These are phyloP conservation scores for Heterotilapia buettikoferi DNA, from an alignment of 2,113 vertebrate genomes.

Conservation along the genomic window DNA sequence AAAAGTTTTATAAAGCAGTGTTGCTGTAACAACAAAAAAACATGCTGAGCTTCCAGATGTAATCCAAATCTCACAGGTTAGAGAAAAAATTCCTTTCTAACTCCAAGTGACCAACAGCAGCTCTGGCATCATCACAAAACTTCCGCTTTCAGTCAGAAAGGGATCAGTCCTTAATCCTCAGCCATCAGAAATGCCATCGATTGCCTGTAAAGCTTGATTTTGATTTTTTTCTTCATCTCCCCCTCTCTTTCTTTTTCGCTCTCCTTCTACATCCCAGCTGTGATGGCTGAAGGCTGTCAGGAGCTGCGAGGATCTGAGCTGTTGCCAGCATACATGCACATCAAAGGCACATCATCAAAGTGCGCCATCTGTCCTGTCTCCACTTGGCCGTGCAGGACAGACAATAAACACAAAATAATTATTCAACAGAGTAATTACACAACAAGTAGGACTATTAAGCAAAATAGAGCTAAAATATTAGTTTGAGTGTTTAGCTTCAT, in stretches of 20 bases:
- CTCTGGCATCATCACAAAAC: background rate
- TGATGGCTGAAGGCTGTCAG: slow-evolving; percentile 28
- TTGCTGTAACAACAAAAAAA: background rate
- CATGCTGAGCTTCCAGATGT: background rate
- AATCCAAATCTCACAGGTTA: background rate
- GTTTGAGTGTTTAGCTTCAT: background rate
- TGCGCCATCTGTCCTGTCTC: slow-evolving; percentile 41
- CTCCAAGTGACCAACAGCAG: background rate
- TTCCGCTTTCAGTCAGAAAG: background rate
- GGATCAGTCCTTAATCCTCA: slow-evolving; percentile 28
- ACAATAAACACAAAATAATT: background rate
- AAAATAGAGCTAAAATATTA: background rate
- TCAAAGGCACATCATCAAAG: slow-evolving; percentile 51
- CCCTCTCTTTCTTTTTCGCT: background rate
- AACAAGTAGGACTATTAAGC: background rate
- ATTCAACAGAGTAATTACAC: background rate
- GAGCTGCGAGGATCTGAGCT: background rate
- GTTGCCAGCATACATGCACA: slow-evolving; percentile 30
- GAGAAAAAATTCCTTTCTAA: background rate
- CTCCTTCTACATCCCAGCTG: background rate
- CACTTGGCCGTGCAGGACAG: background rate
- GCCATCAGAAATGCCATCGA: slow-evolving; percentile 13
- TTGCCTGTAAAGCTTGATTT: background rate
- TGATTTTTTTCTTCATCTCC: background rate
- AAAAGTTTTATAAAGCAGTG: background rate